Evolutionary conservation across 2,888 invertebrate species (phyloP).

Genomic region (Platynereis dumerilii): DNA sequence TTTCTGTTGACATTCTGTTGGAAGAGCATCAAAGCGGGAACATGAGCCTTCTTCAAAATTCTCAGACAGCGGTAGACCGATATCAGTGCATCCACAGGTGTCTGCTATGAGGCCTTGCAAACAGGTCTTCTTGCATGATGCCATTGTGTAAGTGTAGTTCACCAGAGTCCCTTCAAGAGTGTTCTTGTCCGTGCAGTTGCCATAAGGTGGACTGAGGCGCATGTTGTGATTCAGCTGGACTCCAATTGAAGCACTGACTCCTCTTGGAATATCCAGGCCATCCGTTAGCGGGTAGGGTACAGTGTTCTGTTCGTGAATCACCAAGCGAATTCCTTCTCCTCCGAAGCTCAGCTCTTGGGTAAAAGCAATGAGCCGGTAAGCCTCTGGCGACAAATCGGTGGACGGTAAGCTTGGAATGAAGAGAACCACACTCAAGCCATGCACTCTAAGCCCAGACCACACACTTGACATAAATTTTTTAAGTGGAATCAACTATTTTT

Average conservation of each 20-base stretch:
- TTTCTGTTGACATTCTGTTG: slow-evolving; percentile 1
- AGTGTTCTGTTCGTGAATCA: slow-evolving; percentile 24
- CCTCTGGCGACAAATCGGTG: slow-evolving; percentile 14
- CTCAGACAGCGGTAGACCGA: slow-evolving; percentile 29
- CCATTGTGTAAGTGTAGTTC: slow-evolving; percentile 49
- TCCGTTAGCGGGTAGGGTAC: slow-evolving; percentile 26
- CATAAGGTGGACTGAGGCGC: slow-evolving; percentile 28
- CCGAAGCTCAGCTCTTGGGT: slow-evolving; percentile 22
- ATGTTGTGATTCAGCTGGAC: slow-evolving; percentile 13
- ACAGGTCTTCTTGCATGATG: slow-evolving; percentile 54
- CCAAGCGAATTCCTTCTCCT: slow-evolving; percentile 24
- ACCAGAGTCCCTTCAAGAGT: slow-evolving; percentile 34
- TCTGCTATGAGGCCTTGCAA: slow-evolving; percentile 50
- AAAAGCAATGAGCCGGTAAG: slow-evolving; percentile 10
- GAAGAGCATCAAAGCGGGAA: slow-evolving; percentile 29
- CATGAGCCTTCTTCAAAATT: slow-evolving; percentile 46
- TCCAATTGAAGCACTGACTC: slow-evolving; percentile 21
- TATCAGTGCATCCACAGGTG: slow-evolving; percentile 49
- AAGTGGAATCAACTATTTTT: no score
- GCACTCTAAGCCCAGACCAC: no score
- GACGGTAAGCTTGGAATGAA: slow-evolving; percentile 12
- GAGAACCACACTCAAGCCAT: slow-evolving; percentile 18
- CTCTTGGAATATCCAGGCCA: slow-evolving; percentile 24
- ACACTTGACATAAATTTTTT: no score
- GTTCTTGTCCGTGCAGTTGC: slow-evolving; percentile 50